These are phyloP conservation scores for Popillia japonica DNA, from an alignment of 1,140 invertebrate species.

Conservation along the genomic window DNA sequence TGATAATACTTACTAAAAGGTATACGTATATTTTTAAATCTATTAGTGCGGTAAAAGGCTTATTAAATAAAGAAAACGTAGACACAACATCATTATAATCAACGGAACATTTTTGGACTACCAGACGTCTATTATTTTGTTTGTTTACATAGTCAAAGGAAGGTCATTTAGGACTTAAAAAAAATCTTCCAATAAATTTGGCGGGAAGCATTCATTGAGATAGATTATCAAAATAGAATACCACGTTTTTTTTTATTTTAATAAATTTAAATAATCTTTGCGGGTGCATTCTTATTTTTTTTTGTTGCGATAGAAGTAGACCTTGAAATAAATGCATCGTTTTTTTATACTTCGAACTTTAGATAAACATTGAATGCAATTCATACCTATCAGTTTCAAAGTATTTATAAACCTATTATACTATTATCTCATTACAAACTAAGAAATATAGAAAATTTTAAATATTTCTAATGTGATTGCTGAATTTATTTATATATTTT, in stretches of 20 bases:
- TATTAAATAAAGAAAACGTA: slow-evolving; percentile 7
- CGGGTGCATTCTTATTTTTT: no score
- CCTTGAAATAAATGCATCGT: not conserved
- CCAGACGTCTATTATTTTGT: slow-evolving; percentile 14
- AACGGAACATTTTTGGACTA: not conserved
- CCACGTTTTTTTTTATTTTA: not conserved
- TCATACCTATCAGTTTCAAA: no score
- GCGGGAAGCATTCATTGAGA: not conserved
- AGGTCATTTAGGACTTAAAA: not conserved
- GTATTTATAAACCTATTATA: no score
- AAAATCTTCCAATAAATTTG: slow-evolving; percentile 13
- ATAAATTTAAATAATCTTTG: not conserved
- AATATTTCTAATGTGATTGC: no score
- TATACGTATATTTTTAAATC: no score
- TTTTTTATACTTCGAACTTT: not conserved
- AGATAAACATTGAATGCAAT: no score
- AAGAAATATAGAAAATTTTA: no score
- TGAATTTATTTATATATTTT: no score
- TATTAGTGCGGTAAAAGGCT: no score
- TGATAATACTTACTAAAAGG: not conserved
- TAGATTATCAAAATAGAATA: not conserved
- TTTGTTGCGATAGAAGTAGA: not conserved
- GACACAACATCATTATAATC: not conserved
- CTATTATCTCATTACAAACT: no score
- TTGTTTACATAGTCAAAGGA: not conserved